phyloP scores from a whole-genome alignment of 2,888 invertebrate genomes.

The Euclidia mi region DNA sequence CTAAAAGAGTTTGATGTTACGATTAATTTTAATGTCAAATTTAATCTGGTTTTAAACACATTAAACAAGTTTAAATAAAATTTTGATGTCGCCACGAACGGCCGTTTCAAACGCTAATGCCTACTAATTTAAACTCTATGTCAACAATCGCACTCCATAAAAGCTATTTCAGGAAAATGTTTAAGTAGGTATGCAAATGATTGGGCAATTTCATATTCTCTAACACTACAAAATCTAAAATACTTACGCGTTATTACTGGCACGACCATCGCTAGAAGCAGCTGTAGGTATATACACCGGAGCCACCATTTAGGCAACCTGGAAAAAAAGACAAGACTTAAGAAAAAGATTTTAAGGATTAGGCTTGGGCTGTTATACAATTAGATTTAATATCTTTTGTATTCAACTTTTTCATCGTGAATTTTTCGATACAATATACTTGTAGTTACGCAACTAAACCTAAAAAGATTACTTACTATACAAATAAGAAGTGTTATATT shows the following conservation, averaged over 20 bases:
- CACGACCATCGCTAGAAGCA: constrained; percentile 62
- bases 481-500: too few species aligned
- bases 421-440: neutral
- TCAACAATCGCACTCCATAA: neutral
- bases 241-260: constrained; percentile 71
- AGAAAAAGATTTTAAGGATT: too few species aligned
- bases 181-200: constrained; percentile 5
- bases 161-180: constrained; percentile 10
- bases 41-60: constrained; percentile 60
- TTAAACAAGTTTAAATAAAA: constrained; percentile 15
- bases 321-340: constrained; percentile 51
- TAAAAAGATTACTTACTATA: too few species aligned
- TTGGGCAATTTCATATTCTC: neutral
- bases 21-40: constrained; percentile 77
- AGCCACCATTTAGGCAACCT: constrained; percentile 65
- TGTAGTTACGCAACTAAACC: too few species aligned
- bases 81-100: too few species aligned
- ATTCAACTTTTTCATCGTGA: too few species aligned
- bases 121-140: constrained; percentile 31
- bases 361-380: too few species aligned
- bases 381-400: too few species aligned
- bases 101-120: too few species aligned
- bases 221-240: constrained; percentile 7
- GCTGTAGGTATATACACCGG: constrained; percentile 59
- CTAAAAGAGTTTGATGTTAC: constrained; percentile 58